Evolutionary conservation across 1,140 invertebrate species (phyloP).

Genomic region (Philopotamus ludificatus): DNA sequence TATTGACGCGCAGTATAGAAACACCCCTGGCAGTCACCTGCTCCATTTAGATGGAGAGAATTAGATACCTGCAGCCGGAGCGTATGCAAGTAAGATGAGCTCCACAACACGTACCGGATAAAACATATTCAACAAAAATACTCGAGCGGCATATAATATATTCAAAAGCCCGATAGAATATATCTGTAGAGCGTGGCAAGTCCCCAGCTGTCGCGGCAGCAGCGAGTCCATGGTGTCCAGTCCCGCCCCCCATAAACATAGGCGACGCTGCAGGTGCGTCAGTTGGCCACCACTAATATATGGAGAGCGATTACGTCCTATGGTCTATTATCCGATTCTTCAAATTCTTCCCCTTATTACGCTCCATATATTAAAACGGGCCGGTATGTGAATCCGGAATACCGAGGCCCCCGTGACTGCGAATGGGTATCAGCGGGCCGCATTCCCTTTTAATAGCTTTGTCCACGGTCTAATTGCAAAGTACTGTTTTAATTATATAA

Average conservation of each 20-base stretch:
- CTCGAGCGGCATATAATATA: too few relatives aligned
- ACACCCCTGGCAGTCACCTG: too few relatives aligned
- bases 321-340: neutral
- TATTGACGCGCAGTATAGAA: too few relatives aligned
- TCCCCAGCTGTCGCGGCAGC: too few relatives aligned
- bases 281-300: constrained; percentile 4
- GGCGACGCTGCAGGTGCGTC: neutral
- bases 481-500: neutral
- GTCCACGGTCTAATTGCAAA: neutral
- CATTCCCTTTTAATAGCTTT: neutral
- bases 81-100: too few relatives aligned
- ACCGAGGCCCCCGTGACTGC: neutral
- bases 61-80: too few relatives aligned
- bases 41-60: too few relatives aligned
- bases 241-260: constrained; percentile 12
- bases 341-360: neutral
- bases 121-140: too few relatives aligned
- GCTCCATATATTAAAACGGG: neutral
- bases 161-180: too few relatives aligned
- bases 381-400: neutral
- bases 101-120: too few relatives aligned
- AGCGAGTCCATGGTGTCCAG: too few relatives aligned
- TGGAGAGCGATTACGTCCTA: neutral
- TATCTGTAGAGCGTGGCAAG: too few relatives aligned
- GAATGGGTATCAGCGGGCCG: neutral